phyloP scores from a whole-genome alignment of 1,140 invertebrate genomes.

The Phortica variegata region DNA sequence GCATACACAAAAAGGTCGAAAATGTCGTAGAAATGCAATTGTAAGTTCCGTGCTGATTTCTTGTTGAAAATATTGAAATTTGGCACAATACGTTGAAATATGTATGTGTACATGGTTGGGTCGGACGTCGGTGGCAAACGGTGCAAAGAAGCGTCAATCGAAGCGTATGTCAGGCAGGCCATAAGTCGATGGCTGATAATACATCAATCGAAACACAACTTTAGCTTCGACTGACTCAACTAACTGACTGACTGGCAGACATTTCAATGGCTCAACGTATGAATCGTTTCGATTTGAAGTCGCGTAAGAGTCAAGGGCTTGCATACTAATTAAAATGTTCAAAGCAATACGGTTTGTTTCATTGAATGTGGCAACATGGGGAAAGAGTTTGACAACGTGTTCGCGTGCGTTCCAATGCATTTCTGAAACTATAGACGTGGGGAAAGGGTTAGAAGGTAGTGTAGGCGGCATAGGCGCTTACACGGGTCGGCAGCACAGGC shows the following conservation, averaged over 20 bases:
- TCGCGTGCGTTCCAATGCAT: no score
- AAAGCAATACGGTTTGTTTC: conserved; percentile 50
- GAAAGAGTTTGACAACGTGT: no score
- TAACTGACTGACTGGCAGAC: conserved; percentile 22
- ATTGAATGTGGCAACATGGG: conserved; percentile 7
- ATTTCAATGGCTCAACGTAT: no score
- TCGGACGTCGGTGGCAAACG: neutral
- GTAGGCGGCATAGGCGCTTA: no score
- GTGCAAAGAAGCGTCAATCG: no score
- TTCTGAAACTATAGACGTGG: no score
- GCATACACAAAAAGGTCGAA: conserved; percentile 17
- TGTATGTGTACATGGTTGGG: conserved; percentile 30
- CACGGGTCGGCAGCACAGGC: no score
- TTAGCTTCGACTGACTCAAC: no score
- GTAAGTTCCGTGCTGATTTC: conserved; percentile 52
- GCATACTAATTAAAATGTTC: conserved; percentile 44
- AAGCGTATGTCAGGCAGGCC: no score
- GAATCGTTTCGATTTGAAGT: conserved; percentile 38
- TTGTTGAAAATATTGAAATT: conserved; percentile 41
- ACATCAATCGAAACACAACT: no score
- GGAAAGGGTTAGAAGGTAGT: no score
- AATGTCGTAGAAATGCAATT: conserved; percentile 15
- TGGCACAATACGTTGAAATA: conserved; percentile 48
- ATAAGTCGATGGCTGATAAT: no score
- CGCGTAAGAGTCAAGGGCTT: conserved; percentile 39